Evolutionary conservation across 37 sponge, comb jelly and placozoan species (phyloP).

Genomic region (Crambe crambe): DNA sequence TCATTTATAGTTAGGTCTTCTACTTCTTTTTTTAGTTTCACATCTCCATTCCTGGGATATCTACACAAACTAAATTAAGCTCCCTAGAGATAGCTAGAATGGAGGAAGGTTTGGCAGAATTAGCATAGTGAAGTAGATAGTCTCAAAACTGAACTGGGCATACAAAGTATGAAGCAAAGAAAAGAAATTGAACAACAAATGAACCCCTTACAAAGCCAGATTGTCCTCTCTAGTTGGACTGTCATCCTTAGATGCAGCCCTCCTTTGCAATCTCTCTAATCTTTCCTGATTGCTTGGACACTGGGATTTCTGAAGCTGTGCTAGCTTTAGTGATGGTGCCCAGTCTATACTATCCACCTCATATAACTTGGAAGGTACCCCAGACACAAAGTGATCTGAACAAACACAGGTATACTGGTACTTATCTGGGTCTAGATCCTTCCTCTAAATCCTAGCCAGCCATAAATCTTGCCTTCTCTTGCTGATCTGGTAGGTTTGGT

Average conservation of each 20-base stretch:
- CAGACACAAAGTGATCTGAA: constrained; percentile 49
- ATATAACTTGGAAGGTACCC: constrained; percentile 36
- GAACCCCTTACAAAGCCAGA: not conserved
- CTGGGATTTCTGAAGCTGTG: no score
- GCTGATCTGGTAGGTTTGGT: constrained; percentile 17
- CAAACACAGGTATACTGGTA: constrained; percentile 36
- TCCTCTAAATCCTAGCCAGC: constrained; percentile 27
- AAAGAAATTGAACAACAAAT: not conserved
- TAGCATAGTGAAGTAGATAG: no score
- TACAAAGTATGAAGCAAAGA: not conserved
- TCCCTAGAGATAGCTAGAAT: not conserved
- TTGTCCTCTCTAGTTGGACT: not conserved
- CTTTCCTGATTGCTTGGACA: not conserved
- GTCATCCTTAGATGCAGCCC: no score
- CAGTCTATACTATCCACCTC: constrained; percentile 58
- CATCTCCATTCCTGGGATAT: not conserved
- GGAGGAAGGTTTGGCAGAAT: no score
- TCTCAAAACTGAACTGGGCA: not conserved
- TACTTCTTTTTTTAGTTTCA: not conserved
- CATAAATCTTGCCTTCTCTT: constrained; percentile 14
- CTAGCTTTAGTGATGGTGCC: constrained; percentile 40
- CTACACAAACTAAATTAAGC: no score
- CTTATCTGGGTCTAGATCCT: not conserved
- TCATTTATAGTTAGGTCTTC: not conserved
- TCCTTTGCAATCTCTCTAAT: no score